A percentile compares a stretch with the other conserved stretches of the same genome.
Evolutionary conservation across 2,888 invertebrate species (phyloP).

Genomic region (Thymelicus acteon): DNA sequence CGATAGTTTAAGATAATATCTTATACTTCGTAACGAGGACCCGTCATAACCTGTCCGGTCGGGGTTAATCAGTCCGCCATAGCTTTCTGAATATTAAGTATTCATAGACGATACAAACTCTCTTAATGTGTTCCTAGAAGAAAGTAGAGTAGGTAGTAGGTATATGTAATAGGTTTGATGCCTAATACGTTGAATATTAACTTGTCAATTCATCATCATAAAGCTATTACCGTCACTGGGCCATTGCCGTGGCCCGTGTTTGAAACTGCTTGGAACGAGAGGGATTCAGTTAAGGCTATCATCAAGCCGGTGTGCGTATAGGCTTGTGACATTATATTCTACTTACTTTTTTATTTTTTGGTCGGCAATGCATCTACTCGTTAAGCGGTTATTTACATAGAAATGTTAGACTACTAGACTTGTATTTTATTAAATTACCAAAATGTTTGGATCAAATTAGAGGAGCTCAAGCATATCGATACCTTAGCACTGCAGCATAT

Average conservation of each 20-base stretch:
- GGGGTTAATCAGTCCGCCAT: conserved; percentile 20
- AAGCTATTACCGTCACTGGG: not conserved
- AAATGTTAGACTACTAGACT: no score
- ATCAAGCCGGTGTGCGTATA: no score
- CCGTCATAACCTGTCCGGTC: conserved; percentile 25
- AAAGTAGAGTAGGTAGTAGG: conserved; percentile 3
- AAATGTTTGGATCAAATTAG: no score
- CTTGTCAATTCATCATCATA: conserved; percentile 7
- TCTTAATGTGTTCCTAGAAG: not conserved
- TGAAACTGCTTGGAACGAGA: no score
- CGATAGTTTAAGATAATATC: conserved; percentile 16
- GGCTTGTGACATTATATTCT: no score
- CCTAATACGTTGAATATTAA: conserved; percentile 4
- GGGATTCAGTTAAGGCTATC: no score
- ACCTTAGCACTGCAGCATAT: no score
- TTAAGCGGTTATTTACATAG: no score
- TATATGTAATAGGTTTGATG: conserved; percentile 1
- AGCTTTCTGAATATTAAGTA: conserved; percentile 28
- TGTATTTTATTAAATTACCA: no score
- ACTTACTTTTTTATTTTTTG: no score
- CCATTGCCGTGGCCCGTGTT: not conserved
- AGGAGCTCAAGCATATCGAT: no score
- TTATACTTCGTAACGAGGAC: conserved; percentile 14
- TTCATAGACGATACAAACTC: not conserved
- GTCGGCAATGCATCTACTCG: no score